Evolutionary conservation across 2,888 invertebrate species (phyloP).

Genomic region (Erannis defoliaria): DNA sequence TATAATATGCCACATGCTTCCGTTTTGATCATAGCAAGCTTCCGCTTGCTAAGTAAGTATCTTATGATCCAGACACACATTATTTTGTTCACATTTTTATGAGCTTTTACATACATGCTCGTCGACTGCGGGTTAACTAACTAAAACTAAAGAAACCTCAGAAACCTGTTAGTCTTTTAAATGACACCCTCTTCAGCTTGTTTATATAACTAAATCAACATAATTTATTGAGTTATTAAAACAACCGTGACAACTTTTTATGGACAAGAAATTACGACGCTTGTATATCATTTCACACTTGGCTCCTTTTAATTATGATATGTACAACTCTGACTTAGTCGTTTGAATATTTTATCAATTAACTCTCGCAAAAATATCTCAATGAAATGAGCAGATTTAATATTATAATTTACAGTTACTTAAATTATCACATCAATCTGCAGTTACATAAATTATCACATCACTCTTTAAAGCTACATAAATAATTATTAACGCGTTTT

Average conservation of each 20-base stretch:
- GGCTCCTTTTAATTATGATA: slow-evolving; percentile 8
- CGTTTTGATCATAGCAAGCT: no score
- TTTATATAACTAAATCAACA: slow-evolving; percentile 1
- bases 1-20: no score
- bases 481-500: no score
- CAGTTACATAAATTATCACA: no score
- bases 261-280: background rate
- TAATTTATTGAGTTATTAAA: slow-evolving; percentile 4
- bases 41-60: no score
- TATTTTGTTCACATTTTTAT: no score
- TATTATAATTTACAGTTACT: background rate
- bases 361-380: slow-evolving; percentile 9
- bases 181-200: no score
- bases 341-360: slow-evolving; percentile 14
- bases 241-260: slow-evolving; percentile 14
- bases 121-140: no score
- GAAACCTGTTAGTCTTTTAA: slow-evolving; percentile 3
- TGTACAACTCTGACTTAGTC: background rate
- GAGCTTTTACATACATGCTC: no score
- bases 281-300: slow-evolving; percentile 14
- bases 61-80: no score
- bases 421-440: no score
- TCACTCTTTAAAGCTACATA: no score
- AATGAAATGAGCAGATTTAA: slow-evolving; percentile 5
- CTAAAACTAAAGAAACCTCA: slow-evolving; percentile 7